Conservation (phyloP, 1,140 invertebrate species). For the Neodiprion fabricii region DNA sequence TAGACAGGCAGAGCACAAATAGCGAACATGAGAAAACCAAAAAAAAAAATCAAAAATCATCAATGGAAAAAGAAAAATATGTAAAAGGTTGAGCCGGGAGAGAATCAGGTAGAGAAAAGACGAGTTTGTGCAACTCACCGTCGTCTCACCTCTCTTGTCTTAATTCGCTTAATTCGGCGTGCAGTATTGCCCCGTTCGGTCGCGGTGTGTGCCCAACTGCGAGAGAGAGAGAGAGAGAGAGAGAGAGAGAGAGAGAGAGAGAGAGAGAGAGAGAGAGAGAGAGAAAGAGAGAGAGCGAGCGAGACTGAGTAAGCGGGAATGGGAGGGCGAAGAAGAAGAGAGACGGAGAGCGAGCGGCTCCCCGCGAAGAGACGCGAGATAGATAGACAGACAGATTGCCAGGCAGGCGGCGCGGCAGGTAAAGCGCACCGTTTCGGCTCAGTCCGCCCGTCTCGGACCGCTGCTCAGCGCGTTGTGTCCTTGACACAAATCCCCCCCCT, state of each 20-base stretch:
- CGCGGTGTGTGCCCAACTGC: no score
- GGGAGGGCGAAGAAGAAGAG: slow-evolving; percentile 1
- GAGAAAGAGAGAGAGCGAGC: no score
- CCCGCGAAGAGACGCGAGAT: slow-evolving; percentile 11
- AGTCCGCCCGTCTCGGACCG: slow-evolving; percentile 53
- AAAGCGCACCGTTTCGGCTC: slow-evolving; percentile 48
- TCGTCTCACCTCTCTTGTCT: slow-evolving; percentile 3
- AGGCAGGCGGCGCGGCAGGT: slow-evolving; percentile 30
- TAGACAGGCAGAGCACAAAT: slow-evolving; percentile 21
- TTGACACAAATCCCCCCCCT: slow-evolving; percentile 52
- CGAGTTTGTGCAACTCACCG: slow-evolving; percentile 4
- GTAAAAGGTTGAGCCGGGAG: background rate
- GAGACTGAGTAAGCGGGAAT: background rate
- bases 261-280: background rate
- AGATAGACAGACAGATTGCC: slow-evolving; percentile 4
- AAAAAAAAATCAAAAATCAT: no score
- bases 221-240: no score
- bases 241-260: background rate
- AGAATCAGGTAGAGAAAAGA: background rate
- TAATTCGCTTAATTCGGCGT: background rate
- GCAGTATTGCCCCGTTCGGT: no score
- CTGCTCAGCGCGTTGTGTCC: slow-evolving; percentile 49
- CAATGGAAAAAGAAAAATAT: background rate
- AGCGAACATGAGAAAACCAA: no score
- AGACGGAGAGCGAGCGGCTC: slow-evolving; percentile 10